phyloP scores from a whole-genome alignment of 1,140 invertebrate species.

The roundworm (Caenorhabditis elegans) region WBcel235 BX284603.4:13619001-13619500 shows the following conservation, averaged over 20 bases:
- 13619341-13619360: not conserved
- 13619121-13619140: constrained; percentile 44
- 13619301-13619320: constrained; percentile 32
- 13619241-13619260: constrained; percentile 43
- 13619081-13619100: constrained; percentile 51
- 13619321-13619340: constrained; percentile 21
- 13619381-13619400: not conserved
- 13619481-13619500: not conserved
- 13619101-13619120: constrained; percentile 51
- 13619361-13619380: constrained; percentile 6
- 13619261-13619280: not conserved
- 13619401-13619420: not conserved
- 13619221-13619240: constrained; percentile 43
- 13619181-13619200: constrained; percentile 21
- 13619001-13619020: constrained; percentile 31
- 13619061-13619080: constrained; percentile 34
- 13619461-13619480: not conserved
- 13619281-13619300: constrained; percentile 33
- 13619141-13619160: not conserved
- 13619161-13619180: constrained; percentile 8
- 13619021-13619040: constrained; percentile 8
- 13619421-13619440: constrained; percentile 3
- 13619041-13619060: constrained; percentile 27
- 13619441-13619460: not conserved
- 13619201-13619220: constrained; percentile 36